Evolutionary conservation across 37 sponge, comb jelly and placozoan species (phyloP).

Genomic region (Crambe crambe): DNA sequence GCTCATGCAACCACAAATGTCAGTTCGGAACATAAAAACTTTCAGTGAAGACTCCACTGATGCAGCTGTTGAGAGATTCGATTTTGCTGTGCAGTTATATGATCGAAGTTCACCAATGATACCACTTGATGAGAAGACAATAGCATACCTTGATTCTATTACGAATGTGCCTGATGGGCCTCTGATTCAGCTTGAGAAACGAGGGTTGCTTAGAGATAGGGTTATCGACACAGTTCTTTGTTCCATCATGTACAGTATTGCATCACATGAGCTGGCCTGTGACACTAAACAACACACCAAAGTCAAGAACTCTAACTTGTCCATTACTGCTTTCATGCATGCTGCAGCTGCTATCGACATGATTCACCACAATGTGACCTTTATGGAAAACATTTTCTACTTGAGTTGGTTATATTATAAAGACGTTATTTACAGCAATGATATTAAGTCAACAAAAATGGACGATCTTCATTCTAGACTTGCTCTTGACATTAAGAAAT

Average conservation of each 20-base stretch:
- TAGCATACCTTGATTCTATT: constrained; percentile 25
- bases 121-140: constrained; percentile 14
- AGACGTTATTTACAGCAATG: constrained; percentile 16
- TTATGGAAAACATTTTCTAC: neutral
- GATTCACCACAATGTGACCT: neutral
- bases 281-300: constrained; percentile 8
- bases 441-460: neutral
- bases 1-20: constrained; percentile 20
- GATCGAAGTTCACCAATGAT: neutral
- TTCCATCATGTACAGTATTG: constrained; percentile 52
- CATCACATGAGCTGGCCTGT: constrained; percentile 37
- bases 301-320: constrained; percentile 21
- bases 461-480: neutral
- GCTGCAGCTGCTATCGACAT: constrained; percentile 42
- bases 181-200: constrained; percentile 18
- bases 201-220: neutral
- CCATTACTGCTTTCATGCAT: constrained; percentile 44
- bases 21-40: neutral
- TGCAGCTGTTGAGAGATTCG: constrained; percentile 28
- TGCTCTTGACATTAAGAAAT: neutral
- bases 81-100: constrained; percentile 17
- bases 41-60: neutral
- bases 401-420: constrained; percentile 25
- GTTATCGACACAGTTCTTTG: constrained; percentile 29
- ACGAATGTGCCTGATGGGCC: neutral